phyloP scores from a whole-genome alignment of 35 echinoderm and acorn worm species.

The Patiria miniata region DNA sequence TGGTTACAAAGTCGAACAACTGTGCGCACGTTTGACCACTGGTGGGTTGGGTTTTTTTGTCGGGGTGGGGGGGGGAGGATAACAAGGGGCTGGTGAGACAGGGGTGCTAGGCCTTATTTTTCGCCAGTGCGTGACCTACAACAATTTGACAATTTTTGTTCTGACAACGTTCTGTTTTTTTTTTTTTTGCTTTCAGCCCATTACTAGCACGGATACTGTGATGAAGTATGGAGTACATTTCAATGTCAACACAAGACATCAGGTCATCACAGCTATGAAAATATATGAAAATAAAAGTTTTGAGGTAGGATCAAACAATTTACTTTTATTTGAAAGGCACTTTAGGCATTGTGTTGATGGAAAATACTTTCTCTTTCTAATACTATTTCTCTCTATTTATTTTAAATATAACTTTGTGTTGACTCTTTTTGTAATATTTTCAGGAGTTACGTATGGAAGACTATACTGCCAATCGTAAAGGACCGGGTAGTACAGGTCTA shows the following conservation, averaged over 20 bases:
- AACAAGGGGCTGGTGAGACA: too few relatives aligned
- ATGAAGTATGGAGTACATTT: conserved; percentile 77
- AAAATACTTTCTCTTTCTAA: too few relatives aligned
- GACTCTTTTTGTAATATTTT: background rate
- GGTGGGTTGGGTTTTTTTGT: too few relatives aligned
- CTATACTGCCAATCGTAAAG: conserved; percentile 75
- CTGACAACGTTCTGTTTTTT: background rate
- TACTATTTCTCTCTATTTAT: too few relatives aligned
- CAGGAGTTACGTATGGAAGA: conserved; percentile 90
- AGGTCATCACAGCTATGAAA: conserved; percentile 96
- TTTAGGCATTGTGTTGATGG: too few relatives aligned
- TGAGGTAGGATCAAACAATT: conserved; percentile 66
- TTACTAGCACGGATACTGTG: conserved; percentile 73
- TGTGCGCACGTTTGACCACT: too few relatives aligned
- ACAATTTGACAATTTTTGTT: too few relatives aligned
- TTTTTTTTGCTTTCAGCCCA: conserved; percentile 10
- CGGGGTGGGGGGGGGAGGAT: too few relatives aligned
- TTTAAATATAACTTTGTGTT: background rate
- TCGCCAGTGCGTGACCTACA: too few relatives aligned
- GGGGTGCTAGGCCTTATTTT: too few relatives aligned
- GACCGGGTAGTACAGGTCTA: conserved; percentile 48
- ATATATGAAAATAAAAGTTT: conserved; percentile 89
- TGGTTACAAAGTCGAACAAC: too few relatives aligned
- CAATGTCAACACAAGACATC: conserved; percentile 80
- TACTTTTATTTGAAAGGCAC: background rate